Conservation (phyloP, 2,797 vertebrate species). For the Botia almorhae region DNA sequence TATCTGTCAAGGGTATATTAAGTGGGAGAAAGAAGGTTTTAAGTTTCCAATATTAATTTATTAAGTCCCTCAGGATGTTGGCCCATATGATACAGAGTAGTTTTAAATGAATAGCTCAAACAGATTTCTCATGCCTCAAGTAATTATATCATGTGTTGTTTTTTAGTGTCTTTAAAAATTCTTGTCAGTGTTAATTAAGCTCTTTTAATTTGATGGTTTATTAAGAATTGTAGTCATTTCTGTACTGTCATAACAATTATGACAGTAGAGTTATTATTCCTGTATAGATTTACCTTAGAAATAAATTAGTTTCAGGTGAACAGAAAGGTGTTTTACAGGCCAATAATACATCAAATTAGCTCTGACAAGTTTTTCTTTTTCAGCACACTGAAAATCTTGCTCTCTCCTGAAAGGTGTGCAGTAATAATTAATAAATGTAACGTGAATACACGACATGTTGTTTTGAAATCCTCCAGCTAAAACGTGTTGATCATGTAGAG, state of each 20-base stretch:
- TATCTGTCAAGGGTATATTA: slow-evolving; percentile 29
- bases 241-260: slow-evolving; percentile 41
- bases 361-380: slow-evolving; percentile 33
- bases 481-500: background rate
- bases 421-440: slow-evolving; percentile 14
- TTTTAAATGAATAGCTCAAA: slow-evolving; percentile 30
- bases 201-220: slow-evolving; percentile 29
- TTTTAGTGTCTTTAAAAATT: slow-evolving; percentile 16
- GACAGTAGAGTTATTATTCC: slow-evolving; percentile 38
- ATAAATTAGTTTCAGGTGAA: slow-evolving; percentile 43
- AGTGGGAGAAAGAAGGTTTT: slow-evolving; percentile 30
- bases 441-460: background rate
- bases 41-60: slow-evolving; percentile 33
- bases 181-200: slow-evolving; percentile 21
- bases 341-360: slow-evolving; percentile 53
- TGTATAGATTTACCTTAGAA: slow-evolving; percentile 32
- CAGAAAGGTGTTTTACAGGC: slow-evolving; percentile 38
- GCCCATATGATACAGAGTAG: slow-evolving; percentile 23
- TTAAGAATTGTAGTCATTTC: slow-evolving; percentile 39
- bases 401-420: slow-evolving; percentile 12
- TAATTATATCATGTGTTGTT: slow-evolving; percentile 22
- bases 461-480: slow-evolving; percentile 8
- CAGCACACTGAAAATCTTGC: slow-evolving; percentile 9
- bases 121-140: slow-evolving; percentile 28
- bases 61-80: slow-evolving; percentile 29